These are phyloP conservation scores for Neotragus pygmaeus DNA, from an alignment of 2,113 vertebrate genomes.

Conservation along the genomic window DNA sequence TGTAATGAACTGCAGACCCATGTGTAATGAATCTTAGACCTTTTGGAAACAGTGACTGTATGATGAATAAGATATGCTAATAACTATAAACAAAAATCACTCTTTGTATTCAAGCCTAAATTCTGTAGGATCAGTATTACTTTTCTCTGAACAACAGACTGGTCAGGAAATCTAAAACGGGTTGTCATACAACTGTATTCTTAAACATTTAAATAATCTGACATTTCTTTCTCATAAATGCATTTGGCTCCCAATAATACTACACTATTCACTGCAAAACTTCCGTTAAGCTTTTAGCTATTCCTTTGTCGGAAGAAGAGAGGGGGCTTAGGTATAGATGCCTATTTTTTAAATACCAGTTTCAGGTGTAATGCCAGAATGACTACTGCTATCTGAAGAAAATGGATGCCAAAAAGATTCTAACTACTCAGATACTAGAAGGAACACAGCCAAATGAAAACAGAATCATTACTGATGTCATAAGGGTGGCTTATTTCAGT, in stretches of 20 bases:
- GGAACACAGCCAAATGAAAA: not conserved
- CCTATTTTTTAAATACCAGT: not conserved
- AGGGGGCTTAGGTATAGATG: not conserved
- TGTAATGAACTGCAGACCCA: not conserved
- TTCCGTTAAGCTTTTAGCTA: not conserved
- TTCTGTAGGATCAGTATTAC: not conserved
- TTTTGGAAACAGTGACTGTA: not conserved
- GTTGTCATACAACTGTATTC: not conserved
- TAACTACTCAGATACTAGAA: not conserved
- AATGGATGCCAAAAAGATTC: not conserved
- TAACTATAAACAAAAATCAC: not conserved
- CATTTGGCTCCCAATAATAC: not conserved
- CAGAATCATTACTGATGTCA: not conserved
- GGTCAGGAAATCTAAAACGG: not conserved
- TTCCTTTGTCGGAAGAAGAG: not conserved
- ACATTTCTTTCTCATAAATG: not conserved
- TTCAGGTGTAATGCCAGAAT: conserved; percentile 3
- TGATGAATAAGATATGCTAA: not conserved
- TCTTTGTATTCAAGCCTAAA: not conserved
- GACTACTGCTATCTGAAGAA: conserved; percentile 19
- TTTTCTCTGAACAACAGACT: not conserved
- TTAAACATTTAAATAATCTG: not conserved
- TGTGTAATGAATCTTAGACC: not conserved
- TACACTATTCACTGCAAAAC: not conserved
- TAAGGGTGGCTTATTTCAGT: conserved; percentile 1